These are phyloP conservation scores for Cynopterus brachyotis DNA, from an alignment of 2,113 vertebrate species.

Conservation along the genomic window DNA sequence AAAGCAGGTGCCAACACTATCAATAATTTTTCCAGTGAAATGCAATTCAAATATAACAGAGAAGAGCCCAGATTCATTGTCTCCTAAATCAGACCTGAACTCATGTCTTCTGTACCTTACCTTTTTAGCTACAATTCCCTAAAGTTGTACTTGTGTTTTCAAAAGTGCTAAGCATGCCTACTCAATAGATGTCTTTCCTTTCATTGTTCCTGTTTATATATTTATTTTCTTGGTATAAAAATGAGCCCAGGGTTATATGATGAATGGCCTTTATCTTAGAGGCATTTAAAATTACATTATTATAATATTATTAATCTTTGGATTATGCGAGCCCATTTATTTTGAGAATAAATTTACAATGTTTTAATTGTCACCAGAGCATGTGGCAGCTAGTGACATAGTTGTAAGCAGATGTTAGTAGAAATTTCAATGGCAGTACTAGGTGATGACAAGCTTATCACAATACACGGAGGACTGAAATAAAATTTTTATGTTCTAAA, in stretches of 20 bases:
- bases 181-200: background rate
- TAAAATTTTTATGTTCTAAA: slow-evolving; percentile 54
- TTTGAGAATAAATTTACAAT: slow-evolving; percentile 74
- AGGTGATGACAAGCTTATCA: slow-evolving; percentile 74
- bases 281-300: background rate
- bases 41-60: background rate
- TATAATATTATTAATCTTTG: slow-evolving; percentile 46
- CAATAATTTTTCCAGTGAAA: background rate
- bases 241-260: background rate
- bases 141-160: background rate
- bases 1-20: background rate
- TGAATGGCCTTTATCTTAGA: background rate
- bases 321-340: slow-evolving; percentile 35
- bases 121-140: background rate
- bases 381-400: slow-evolving; percentile 52
- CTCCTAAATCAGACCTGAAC: background rate
- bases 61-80: background rate
- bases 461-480: slow-evolving; percentile 59
- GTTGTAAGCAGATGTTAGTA: slow-evolving; percentile 60
- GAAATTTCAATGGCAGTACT: slow-evolving; percentile 42
- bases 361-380: slow-evolving; percentile 75
- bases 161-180: background rate
- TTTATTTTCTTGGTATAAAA: slow-evolving; percentile 16
- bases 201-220: background rate
- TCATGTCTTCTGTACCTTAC: background rate